Percentiles rank a stretch among this genome's conserved stretches.
Conservation (phyloP, 1,140 invertebrate genomes). For the Pseudomyrmex sp. region DNA sequence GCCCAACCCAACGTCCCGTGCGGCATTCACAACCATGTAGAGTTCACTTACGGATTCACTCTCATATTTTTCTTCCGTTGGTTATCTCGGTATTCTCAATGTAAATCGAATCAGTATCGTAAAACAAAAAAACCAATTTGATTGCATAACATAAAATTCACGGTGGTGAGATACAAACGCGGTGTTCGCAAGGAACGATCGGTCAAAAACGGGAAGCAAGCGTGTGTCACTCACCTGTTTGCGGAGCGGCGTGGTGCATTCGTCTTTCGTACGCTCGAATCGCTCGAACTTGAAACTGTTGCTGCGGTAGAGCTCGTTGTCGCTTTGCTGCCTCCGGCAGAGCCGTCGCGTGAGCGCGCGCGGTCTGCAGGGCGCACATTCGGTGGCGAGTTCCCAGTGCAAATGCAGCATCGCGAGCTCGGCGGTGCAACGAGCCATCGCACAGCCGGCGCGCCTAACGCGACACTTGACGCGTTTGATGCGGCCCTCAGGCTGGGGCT, state of each 20-base stretch:
- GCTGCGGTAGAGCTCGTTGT: conserved; percentile 93
- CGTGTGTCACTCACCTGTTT: conserved; percentile 73
- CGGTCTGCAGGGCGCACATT: conserved; percentile 82
- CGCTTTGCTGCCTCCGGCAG: conserved; percentile 88
- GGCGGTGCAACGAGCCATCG: conserved; percentile 82
- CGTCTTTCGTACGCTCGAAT: conserved; percentile 90
- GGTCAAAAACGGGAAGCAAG: not conserved
- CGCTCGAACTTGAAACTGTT: conserved; percentile 94
- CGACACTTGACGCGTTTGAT: conserved; percentile 83
- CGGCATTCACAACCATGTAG: no score
- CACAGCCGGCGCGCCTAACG: conserved; percentile 81
- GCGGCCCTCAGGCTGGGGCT: conserved; percentile 78
- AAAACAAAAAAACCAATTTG: not conserved
- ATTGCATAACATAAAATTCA: no score
- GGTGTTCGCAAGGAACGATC: not conserved
- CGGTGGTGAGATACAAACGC: not conserved
- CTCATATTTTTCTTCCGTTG: no score
- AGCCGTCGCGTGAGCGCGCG: conserved; percentile 87
- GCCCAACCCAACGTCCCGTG: no score
- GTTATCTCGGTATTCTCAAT: no score
- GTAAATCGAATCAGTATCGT: not conserved
- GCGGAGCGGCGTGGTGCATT: conserved; percentile 79
- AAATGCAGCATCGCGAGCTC: conserved; percentile 82
- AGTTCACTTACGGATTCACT: no score
- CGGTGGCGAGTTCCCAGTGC: conserved; percentile 82